Base-by-base conservation (phyloP, 2,797 vertebrate species). In the Chelmon rostratus region DNA sequence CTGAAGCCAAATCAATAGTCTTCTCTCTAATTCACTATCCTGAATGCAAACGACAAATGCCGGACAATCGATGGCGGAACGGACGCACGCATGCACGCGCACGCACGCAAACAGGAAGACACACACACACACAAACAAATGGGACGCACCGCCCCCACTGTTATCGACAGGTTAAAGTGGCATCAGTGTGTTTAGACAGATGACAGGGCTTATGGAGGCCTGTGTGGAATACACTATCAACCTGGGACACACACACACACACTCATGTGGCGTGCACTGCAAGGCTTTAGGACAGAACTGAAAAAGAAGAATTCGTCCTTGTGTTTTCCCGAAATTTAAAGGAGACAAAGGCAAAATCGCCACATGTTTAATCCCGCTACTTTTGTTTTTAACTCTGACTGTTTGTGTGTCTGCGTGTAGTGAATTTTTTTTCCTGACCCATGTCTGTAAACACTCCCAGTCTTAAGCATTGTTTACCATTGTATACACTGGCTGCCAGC, bases 21-120 rank as follows among this genome's bases (percentile, higher is more conserved):
- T 93, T 93, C 94, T 89, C 92, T 93, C 90, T 94, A 93, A 94
- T 93, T 94, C 92, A 93, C 92, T 92, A 92, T 93, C 90, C 88
- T 93, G 93, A 93, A 94, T 94, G 93, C 92, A 94, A 94, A 94
- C 90, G 94, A 94, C 93, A 93, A 93, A 93, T 64, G 86, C 88
- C 73, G 91, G 89, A 87, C 91, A 90, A 94, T 94, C 93, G 81
- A 94, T 94, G 84, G 83, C 6, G 33, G 85, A 81, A 88, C 72
- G 73, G 85, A 87, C 88, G 64, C 75, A 21, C 6, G 57, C 88
- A 72, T 74, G n/a, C 65, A 44, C 73, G 15, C 35, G 50, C 50
- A 33, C n/a, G 21, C 67, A 28, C 44, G 1, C 35, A 12, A 11
- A 63, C 52, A 69, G 38, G 1, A 1, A 68, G 42, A 8, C 31